Conservation (phyloP, 2,113 vertebrate species). For the Syngnathus scovelli region DNA sequence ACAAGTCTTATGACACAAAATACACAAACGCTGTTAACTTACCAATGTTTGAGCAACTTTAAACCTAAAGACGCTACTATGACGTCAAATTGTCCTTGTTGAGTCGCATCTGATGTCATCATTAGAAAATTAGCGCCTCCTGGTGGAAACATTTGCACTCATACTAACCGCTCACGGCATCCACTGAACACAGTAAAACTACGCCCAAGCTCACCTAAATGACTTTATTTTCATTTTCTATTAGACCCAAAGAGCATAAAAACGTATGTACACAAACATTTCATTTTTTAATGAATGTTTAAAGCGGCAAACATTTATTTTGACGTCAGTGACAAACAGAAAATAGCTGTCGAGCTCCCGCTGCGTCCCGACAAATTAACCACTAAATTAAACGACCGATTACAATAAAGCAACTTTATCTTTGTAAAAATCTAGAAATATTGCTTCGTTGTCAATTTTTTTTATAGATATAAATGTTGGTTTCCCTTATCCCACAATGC, state of each 20-base stretch:
- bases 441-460: background rate
- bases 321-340: slow-evolving; percentile 9
- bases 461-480: background rate
- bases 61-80: too few species aligned
- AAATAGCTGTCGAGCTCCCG: slow-evolving; percentile 13
- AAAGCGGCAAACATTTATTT: slow-evolving; percentile 5
- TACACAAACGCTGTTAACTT: too few species aligned
- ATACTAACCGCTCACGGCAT: background rate
- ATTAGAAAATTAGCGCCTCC: background rate
- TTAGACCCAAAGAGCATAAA: slow-evolving; percentile 4
- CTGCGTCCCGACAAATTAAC: background rate
- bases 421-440: slow-evolving; percentile 8
- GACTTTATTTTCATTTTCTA: slow-evolving; percentile 4
- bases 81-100: too few species aligned
- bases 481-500: slow-evolving; percentile 3
- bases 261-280: slow-evolving; percentile 3
- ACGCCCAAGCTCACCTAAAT: background rate
- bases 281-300: background rate
- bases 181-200: background rate
- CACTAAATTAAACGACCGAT: background rate
- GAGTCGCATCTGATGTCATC: too few species aligned
- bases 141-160: background rate
- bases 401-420: background rate
- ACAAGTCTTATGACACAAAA: too few species aligned
- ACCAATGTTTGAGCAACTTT: too few species aligned